Base-by-base conservation (phyloP, 2,888 invertebrate species). In the Eupithecia subumbrata region DNA sequence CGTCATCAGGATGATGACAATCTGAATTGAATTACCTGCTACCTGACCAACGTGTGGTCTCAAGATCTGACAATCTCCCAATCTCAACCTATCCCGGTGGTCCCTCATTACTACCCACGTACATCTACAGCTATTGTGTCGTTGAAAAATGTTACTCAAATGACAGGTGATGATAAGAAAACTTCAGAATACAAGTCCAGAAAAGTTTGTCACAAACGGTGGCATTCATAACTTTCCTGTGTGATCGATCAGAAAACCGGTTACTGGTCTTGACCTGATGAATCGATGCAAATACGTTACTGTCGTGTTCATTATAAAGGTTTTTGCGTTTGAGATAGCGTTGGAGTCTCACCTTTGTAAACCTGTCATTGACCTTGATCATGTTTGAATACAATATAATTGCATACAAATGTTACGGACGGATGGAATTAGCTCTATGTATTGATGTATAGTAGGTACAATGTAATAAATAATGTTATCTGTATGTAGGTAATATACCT, bases 41-140 rank as follows among this genome's bases (percentile, higher is more conserved):
- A 93, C 94, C 93, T 93, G 93, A 88, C 91, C 88, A 89, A 88
- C 89, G 94, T 95, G 95, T 95, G 95, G 95, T 94, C 94, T 89
- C 87, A 86, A 87, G 86, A 92, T 92, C 91, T 88, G 87, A 88
- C 92, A 92, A 94, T 94, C 93, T 91, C 84, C 88, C 90, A 90
- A 94, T 94, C 94, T 93, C 87, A 83, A 83, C 79, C 86, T 86
- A 83, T 85, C 90, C 82, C 85, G 94, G 94, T 94, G 94, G 94
- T 94, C 94, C 89, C 91, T 92, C 92, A 93, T 94, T 94, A 94
- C 89, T 86, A 86, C 77, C 85, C 82, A 89, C 89, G 88, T 87
- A 87, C 86, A 87, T 84, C 84, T 87, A 90, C 90, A 90, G 90
- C 91, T 90, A 92, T 91, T 91, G 90, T 93, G 82, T 88, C 89